phyloP scores from a whole-genome alignment of 2,888 invertebrate genomes.

The Torymus texanus region DNA sequence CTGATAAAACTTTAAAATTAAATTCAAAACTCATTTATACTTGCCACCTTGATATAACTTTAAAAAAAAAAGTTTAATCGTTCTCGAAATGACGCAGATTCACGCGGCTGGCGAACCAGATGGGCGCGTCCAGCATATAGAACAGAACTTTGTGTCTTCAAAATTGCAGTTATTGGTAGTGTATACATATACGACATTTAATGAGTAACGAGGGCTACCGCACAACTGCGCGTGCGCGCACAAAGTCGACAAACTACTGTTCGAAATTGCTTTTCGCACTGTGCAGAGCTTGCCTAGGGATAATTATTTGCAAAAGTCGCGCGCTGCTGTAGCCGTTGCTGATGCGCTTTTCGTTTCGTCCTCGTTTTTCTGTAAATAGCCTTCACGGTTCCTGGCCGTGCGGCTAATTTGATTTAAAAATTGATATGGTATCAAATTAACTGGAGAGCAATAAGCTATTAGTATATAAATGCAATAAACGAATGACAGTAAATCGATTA shows the following conservation, averaged over 20 bases:
- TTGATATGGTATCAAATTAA: neutral
- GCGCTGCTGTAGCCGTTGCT: no score
- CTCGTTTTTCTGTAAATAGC: neutral
- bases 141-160: neutral
- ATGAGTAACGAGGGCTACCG: neutral
- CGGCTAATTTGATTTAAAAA: neutral
- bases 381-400: neutral
- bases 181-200: constrained; percentile 6
- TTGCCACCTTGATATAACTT: no score
- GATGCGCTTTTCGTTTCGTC: neutral
- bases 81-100: no score
- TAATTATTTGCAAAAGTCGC: constrained; percentile 8
- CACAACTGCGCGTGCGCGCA: neutral
- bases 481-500: no score
- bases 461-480: no score
- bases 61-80: no score
- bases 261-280: constrained; percentile 21
- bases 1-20: no score
- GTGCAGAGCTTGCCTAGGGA: neutral
- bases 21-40: no score
- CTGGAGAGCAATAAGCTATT: no score
- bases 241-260: constrained; percentile 31
- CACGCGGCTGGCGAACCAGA: no score
- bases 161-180: neutral
- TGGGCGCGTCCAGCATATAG: neutral